Base-by-base conservation (phyloP, 2,113 vertebrate species). In the Merops nubicus region DNA sequence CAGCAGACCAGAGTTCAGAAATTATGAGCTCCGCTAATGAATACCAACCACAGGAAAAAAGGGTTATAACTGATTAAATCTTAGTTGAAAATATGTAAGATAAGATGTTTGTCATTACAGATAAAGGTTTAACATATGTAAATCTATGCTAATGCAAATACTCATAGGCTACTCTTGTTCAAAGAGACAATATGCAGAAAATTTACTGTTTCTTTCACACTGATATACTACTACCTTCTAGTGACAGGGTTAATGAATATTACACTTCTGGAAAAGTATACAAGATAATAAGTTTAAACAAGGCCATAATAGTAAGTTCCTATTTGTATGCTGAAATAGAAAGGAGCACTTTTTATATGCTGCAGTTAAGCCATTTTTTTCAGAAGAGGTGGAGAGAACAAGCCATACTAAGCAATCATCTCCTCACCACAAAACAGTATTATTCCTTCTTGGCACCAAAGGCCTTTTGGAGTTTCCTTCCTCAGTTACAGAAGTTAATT, bases 21-120 rank as follows among this genome's bases (percentile, higher is more conserved):
- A 96, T 95, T 93, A 86, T 77, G 85, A 93, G 62, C n/a, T 84
- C 26, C 42, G 62, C 34, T 96, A 90, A 93, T 82, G 84, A 95
- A 94, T 79, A 90, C 25, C 63, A 89, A 69, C 7, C 26, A 48
- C 38, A 64, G 72, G 12, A 29, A 67, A 92, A 91, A 88, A 93
- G 43, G 3, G 26, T 28, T 86, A 23, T 53, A 81, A 87, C 28
- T 64, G 42, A 93, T 95, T 90, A 94, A 93, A 84, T 84, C 45
- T 87, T 70, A 63, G 38, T 56, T 87, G 72, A 87, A 95, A 97
- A 94, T 26, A 84, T 56, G 72, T 69, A 79, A 40, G 14, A 88
- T 74, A 50, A 89, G 62, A 91, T 75, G n/a, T 56, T 63, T 85
- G 59, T 40, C 79, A 50, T 84, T 72, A 65, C 5, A 75, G 68